These are phyloP conservation scores for Camptogramma bilineatum DNA, from an alignment of 2,888 invertebrate species.

Conservation along the genomic window DNA sequence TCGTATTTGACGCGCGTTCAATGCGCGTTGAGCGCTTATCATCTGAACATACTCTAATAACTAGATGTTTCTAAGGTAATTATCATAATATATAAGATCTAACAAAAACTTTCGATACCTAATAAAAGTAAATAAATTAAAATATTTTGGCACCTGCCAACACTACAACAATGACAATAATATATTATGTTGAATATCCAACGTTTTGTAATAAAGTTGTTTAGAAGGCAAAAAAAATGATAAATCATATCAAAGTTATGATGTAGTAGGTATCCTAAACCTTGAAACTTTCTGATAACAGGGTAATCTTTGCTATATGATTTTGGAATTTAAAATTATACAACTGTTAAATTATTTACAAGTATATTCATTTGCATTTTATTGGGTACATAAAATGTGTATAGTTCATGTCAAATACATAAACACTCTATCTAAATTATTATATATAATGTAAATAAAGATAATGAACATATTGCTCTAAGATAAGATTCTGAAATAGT, in stretches of 20 bases:
- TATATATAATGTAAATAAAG: constrained; percentile 32
- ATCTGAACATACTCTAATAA: too few species aligned
- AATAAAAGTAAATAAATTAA: too few species aligned
- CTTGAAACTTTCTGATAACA: constrained; percentile 7
- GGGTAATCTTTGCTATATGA: constrained; percentile 19
- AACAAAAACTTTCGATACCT: too few species aligned
- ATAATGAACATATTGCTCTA: constrained; percentile 34
- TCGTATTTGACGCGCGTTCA: too few species aligned
- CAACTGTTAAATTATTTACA: constrained; percentile 34
- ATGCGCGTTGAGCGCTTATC: too few species aligned
- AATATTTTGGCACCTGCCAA: too few species aligned
- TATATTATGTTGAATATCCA: too few species aligned
- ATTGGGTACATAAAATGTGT: neutral
- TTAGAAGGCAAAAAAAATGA: neutral
- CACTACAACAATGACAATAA: too few species aligned
- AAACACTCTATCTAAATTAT: constrained; percentile 42
- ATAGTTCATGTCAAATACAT: neutral
- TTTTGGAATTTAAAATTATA: constrained; percentile 29
- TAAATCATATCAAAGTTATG: constrained; percentile 14
- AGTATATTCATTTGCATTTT: constrained; percentile 6
- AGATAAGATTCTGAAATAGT: constrained; percentile 22
- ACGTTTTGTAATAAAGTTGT: neutral
- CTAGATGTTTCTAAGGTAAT: too few species aligned
- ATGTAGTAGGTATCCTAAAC: constrained; percentile 15
- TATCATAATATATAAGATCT: too few species aligned